Base-by-base conservation (phyloP, 2,113 vertebrate genomes). In the Daubentonia madagascariensis region DNA sequence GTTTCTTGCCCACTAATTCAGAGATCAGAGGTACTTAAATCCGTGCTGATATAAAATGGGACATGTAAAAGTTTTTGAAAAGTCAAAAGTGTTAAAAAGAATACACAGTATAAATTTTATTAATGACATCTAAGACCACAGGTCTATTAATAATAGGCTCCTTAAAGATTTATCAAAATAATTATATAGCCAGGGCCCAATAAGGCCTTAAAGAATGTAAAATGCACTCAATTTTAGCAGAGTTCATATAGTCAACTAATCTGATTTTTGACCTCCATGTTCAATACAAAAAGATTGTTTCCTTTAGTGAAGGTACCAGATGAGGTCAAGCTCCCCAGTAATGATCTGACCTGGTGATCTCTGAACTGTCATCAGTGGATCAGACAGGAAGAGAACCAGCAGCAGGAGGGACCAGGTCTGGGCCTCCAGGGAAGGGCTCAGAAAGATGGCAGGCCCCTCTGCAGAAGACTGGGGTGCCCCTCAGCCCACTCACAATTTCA, bases 401-500 rank as follows among this genome's bases (percentile, higher is more conserved):
- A 97, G 97, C 97, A 85, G 98, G 98, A 54, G 98, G 99, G 68
- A 98, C 98, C 97, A 98, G 98, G 92, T 98, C 98, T 98, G 97
- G 98, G 97, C 97, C 93, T 97, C 96, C 88, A 88, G 75, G 97
- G 98, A 98, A 93, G 98, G 99, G 86, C 98, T 99, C 98, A 98
- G 99, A 92, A 98, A 98, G 54, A 98, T 89, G 94, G 99, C 98
- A 0, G 98, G 98, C 83, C 98, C 98, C 98, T 98, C 98, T 5
- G 98, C 98, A 97, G 98, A 99, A 95, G 98, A 98, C 90, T 96
- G 97, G 65, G 98, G 99, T 73, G 98, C 83, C 98, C 98, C 98
- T 98, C 98, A 5, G 98, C 98, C 98, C 97, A 99, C 99, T 99
- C 98, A 99, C 99, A 98, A 99, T 99, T 98, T 99, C 99, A 72